Evolutionary conservation across 2,888 invertebrate species (phyloP), one percentile per base, ranked within the genome.

Genomic region (Athalia circularis): DNA sequence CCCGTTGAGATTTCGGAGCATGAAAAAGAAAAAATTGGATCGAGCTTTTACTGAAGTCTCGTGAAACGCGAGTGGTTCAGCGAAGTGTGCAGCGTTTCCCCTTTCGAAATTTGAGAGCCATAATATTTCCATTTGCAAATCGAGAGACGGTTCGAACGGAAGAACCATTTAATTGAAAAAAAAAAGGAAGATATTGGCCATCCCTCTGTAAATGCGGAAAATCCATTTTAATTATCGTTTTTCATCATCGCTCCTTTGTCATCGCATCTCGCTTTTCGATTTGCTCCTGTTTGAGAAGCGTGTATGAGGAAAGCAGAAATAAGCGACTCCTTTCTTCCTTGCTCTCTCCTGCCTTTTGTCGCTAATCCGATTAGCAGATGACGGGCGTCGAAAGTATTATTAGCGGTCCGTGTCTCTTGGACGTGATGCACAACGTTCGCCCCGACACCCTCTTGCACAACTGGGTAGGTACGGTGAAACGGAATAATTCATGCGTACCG

Each of bases 341-440:
- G 48, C 65, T 65, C 48, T 65, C 7, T 15, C 65, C 47, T n/a
- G 68, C 54, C 7, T 54, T 54, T 54, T 54, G 11, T 11, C 54
- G 54, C 13, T 75, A 75, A 75, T 57, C 48, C 75, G 75, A 75
- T 75, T 75, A 75, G 11, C 48, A 64, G 13, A 62, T 75, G 75
- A 75, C 75, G 61, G 75, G 62, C 62, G 75, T 75, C 61, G 64
- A 62, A 75, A 75, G 75, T 61, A 75, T 75, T 48, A 75, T 75
- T 64, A 64, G 72, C 62, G 75, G 62, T 75, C 48, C 75, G 47
- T 59, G 72, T 62, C 72, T 59, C 43, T 15, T 52, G 59, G 8
- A 72, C 48, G 72, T 13, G 47, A 59, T 47, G 13, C 29, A 59
- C 13, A 5, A 45, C 57, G 45, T 13, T 59, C 47, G 45, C 13